phyloP scores from a whole-genome alignment of 2,888 invertebrate genomes.

The Omphaloscelis lunosa region DNA sequence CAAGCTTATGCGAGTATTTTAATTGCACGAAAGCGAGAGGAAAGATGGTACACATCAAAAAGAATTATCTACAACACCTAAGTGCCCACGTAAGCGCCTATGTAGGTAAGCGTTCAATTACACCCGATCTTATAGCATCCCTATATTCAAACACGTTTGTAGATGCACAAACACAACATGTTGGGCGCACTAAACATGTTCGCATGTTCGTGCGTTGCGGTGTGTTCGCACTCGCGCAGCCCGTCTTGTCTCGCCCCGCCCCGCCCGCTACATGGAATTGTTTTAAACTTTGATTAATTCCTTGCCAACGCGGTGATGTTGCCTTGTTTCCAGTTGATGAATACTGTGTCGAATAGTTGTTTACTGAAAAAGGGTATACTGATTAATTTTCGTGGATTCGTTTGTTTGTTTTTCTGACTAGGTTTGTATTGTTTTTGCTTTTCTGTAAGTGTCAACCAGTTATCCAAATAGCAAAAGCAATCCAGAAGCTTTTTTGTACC shows the following conservation, averaged over 20 bases:
- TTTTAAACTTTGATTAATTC: constrained; percentile 90
- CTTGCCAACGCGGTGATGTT: constrained; percentile 80
- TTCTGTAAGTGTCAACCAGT: not conserved
- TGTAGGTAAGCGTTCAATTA: not conserved
- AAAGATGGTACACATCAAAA: too few species aligned
- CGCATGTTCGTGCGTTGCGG: constrained; percentile 64
- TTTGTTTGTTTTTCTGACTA: constrained; percentile 33
- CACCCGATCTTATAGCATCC: constrained; percentile 8
- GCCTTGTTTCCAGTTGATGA: constrained; percentile 86
- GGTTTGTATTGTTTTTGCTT: constrained; percentile 12
- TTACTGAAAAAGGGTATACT: constrained; percentile 70
- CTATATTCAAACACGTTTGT: constrained; percentile 33
- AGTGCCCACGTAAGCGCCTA: not conserved
- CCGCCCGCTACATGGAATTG: constrained; percentile 85
- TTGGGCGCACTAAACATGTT: constrained; percentile 57
- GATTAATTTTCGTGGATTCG: constrained; percentile 57
- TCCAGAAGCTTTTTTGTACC: not conserved
- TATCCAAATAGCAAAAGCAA: not conserved
- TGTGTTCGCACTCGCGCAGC: constrained; percentile 62
- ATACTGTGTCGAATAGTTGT: constrained; percentile 71
- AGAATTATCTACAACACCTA: not conserved
- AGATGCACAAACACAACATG: constrained; percentile 38
- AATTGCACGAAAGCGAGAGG: too few species aligned
- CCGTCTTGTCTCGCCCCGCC: constrained; percentile 70
- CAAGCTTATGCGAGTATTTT: too few species aligned